Evolutionary conservation across 2,113 vertebrate species (phyloP).

Genomic region (Casuarius casuarius): DNA sequence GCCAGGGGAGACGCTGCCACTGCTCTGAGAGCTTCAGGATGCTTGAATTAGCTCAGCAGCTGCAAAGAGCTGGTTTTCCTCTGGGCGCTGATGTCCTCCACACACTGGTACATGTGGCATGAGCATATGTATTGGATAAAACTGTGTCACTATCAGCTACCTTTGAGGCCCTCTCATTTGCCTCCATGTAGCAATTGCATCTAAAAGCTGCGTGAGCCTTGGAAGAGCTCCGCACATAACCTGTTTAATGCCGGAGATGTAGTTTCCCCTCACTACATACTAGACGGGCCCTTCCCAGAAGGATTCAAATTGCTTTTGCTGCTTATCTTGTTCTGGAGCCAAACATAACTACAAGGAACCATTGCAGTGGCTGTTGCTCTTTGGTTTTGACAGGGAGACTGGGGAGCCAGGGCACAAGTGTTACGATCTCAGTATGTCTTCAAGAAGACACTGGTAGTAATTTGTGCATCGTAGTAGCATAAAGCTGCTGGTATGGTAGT

Average conservation of each 20-base stretch:
- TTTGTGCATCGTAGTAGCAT: background rate
- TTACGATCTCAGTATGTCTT: background rate
- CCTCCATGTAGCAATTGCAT: background rate
- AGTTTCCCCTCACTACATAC: rapidly evolving
- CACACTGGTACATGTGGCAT: rapidly evolving
- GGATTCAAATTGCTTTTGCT: background rate
- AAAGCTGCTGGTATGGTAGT: rapidly evolving
- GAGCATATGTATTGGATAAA: background rate
- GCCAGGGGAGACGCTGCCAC: background rate
- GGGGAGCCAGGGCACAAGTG: background rate
- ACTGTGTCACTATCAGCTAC: background rate
- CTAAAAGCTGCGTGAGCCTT: background rate
- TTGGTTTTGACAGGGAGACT: background rate
- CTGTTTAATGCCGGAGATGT: rapidly evolving
- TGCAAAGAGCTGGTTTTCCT: background rate
- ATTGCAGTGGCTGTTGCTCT: background rate
- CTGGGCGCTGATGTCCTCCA: background rate
- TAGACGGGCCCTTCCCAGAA: background rate
- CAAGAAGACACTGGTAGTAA: rapidly evolving
- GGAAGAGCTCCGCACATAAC: background rate
- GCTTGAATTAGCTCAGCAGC: background rate
- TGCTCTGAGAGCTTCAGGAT: rapidly evolving
- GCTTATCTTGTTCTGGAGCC: background rate
- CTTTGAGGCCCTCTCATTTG: background rate
- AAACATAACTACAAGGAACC: background rate